Evolutionary conservation across 1,140 invertebrate genomes (phyloP), one percentile per base, ranked within the genome.

Genomic region (Tetragonula clypearis): DNA sequence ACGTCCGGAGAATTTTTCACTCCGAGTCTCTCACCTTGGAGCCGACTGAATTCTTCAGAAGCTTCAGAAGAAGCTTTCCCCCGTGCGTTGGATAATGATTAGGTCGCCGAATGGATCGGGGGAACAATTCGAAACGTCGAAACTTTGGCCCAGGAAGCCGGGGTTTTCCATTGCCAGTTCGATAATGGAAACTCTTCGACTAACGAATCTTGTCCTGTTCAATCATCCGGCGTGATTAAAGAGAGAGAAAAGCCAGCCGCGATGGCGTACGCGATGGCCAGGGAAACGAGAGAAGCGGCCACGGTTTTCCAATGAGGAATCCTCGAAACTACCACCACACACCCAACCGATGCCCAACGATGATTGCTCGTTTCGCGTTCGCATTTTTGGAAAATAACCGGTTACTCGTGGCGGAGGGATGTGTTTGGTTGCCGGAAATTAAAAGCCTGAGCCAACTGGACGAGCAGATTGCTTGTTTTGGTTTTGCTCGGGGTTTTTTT

Each of bases 141-240:
- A 30, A 75, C 53, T 56, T 26, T 17, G 2, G 1, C 26, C 26
- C 6, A 49, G 41, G 41, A 49, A 41, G 30, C 35, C 35, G 21
- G n/a, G 1, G 1, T 49, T 23, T 75, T 75, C 53, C 11, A 75
- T 56, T 75, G 8, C 35, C 30, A 19, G 0, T 4, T 62, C 11
- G 30, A 73, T 49, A 73, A 62, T 81, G 56, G 69, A 74, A 81
- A 49, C 53, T 55, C 26, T 11, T 17, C 3, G 14, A 15, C 49
- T 30, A 74, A 74, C 79, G 68, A 81, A 81, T 74, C 30, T n/a
- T 49, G 5, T 56, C 53, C 23, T 49, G 35, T 75, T 15, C 79
- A 82, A 82, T 74, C 26, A 8, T 8, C 58, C 41, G 19, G 14
- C 56, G 56, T 73, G 60, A 82, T 82, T 82, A 75, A 75, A 82